Evolutionary conservation across 2,113 vertebrate genomes (phyloP).

Genomic region (Syngnathus typhle): DNA sequence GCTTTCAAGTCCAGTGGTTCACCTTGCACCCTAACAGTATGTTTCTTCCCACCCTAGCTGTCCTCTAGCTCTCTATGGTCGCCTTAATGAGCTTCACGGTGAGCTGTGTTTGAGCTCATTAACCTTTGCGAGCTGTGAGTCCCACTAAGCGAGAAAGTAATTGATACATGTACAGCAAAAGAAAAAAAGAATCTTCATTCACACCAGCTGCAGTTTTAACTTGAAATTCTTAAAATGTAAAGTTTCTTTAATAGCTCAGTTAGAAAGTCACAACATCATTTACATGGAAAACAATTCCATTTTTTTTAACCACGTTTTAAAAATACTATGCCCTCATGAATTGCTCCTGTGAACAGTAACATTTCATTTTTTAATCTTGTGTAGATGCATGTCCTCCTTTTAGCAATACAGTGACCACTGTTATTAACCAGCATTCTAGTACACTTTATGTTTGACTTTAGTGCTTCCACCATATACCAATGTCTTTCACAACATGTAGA

Average conservation of each 20-base stretch:
- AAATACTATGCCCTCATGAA: neutral
- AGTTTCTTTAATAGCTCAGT: neutral
- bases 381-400: no score
- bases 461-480: neutral
- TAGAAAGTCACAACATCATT: neutral
- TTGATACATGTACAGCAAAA: slow-evolving; percentile 37
- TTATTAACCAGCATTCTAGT: no score
- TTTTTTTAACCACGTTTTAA: neutral
- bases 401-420: no score
- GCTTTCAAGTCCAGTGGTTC: neutral
- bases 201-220: no score
- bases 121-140: slow-evolving; percentile 76
- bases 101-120: slow-evolving; percentile 86
- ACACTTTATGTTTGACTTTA: no score
- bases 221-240: neutral
- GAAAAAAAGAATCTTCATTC: no score
- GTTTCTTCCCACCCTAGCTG: slow-evolving; percentile 9
- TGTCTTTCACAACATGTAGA: neutral
- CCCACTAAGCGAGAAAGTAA: slow-evolving; percentile 55
- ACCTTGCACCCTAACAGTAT: neutral
- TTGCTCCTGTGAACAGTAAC: neutral
- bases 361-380: no score
- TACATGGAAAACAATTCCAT: neutral
- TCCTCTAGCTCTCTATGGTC: slow-evolving; percentile 44
- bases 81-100: slow-evolving; percentile 83